Base-by-base conservation (phyloP, 2,888 invertebrate species). In the Zhuqinia jingwanae region DNA sequence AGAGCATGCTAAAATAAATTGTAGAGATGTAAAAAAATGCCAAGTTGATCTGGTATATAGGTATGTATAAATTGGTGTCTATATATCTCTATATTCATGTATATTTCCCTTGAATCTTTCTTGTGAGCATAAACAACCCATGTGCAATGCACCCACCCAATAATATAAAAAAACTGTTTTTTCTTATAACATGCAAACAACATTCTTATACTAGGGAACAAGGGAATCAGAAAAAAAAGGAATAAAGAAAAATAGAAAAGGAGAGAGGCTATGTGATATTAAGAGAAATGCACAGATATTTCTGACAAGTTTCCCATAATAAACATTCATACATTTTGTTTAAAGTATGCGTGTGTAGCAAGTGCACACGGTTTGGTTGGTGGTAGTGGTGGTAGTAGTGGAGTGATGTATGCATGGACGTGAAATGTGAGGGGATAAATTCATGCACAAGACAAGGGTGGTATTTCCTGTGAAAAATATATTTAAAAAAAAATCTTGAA, bases 401-500 rank as follows among this genome's bases (percentile, higher is more conserved):
- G 8, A 36, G 5, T 36, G 36, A 6, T 36, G 36, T 36, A 36
- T 36, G 36, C 36, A 36, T 36, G 36, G 5, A 70, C 47, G 47
- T 70, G 45, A 70, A 70, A 70, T 45, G 27, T 50, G 70, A 47
- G 45, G 47, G 70, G 70, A 70, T 75, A 56, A 56, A 53, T 75
- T 75, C 75, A 53, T 75, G 75, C 75, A 53, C 53, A 75, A 75
- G 56, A 75, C 75, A 75, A 75, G 75, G 75, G 75, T 65, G 53
- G 65, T 80, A 80, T 80, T 80, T 80, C 80, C 68, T 80, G 80
- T 80, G 25, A 68, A 80, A 79, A 80, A 60, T 58, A 6, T 22
- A n/a, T n/a, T n/a, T n/a, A n/a, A n/a, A n/a, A n/a, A 53, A 68
- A 27, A 76, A 56, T 58, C 36, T 22, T 22, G 58, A 60, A 58